A percentile compares a stretch with the other conserved stretches of the same genome.
Evolutionary conservation across 2,113 vertebrate genomes (phyloP).

Genomic region (Orthochromis indermauri): DNA sequence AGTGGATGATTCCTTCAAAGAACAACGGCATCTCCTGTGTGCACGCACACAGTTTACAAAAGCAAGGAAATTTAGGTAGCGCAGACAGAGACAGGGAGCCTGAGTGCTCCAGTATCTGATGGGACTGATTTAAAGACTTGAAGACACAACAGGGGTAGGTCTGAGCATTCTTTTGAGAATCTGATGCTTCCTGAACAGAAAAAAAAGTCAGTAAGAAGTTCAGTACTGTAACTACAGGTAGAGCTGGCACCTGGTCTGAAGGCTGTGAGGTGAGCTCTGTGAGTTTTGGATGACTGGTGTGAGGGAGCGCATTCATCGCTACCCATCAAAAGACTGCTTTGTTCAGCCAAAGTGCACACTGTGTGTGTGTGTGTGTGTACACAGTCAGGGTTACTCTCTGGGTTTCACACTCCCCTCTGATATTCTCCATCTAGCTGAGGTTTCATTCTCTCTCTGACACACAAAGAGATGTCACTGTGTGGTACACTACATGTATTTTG

Average conservation of each 20-base stretch:
- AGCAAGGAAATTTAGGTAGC: neutral
- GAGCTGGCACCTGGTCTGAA: conserved; percentile 34
- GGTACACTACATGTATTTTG: conserved; percentile 4
- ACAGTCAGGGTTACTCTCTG: conserved; percentile 31
- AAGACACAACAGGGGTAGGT: neutral
- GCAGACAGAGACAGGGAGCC: neutral
- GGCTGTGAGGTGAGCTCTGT: conserved; percentile 18
- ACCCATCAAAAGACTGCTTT: conserved; percentile 61
- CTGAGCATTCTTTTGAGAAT: conserved; percentile 27
- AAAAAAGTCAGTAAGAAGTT: neutral
- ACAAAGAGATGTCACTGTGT: neutral
- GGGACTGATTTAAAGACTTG: conserved; percentile 20
- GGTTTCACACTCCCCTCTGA: conserved; percentile 68
- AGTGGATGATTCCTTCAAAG: neutral
- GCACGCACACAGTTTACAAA: neutral
- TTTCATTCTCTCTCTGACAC: conserved; percentile 31
- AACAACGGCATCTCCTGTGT: neutral
- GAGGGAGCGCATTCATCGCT: conserved; percentile 50
- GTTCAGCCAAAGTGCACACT: conserved; percentile 36
- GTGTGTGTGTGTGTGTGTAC: conserved; percentile 17
- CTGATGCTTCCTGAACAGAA: neutral
- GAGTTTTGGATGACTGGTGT: conserved; percentile 55
- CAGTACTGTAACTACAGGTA: conserved; percentile 28
- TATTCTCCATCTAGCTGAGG: conserved; percentile 65
- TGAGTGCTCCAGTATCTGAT: conserved; percentile 52